Base-by-base conservation (phyloP, 2,113 vertebrate genomes). In the Castor canadensis region DNA sequence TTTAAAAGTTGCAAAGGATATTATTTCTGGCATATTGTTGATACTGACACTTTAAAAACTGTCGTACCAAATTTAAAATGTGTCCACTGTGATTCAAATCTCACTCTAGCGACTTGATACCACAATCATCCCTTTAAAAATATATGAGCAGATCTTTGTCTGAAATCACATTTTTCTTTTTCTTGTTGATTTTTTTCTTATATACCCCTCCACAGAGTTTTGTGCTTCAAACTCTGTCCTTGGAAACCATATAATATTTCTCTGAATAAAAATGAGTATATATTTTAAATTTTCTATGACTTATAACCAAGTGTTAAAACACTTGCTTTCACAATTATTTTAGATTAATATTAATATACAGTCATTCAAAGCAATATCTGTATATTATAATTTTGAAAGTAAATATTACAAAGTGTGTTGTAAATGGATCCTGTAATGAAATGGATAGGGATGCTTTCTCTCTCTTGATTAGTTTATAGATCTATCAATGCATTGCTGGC, bases 241-340 rank as follows among this genome's bases (percentile, higher is more conserved):
- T 96, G 58, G 87, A 95, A 89, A 84, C 40, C 32, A 77, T 35
- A n/a, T 90, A 64, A 40, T 88, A 86, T 91, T 80, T 90, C 15
- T 94, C 49, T 92, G 64, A 79, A 62, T 73, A 87, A 92, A 94
- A 94, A 40, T 79, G 9, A 94, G 11, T 64, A 80, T 90, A 87
- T n/a, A 66, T 32, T 22, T 77, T n/a, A 85, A 97, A 72, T 35
- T 95, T 93, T 91, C 49, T 26, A 11, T 90, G 47, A 28, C 49
- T 40, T 69, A 38, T 92, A 38, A 90, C 38, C 71, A 87, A 79
- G 26, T 83, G 28, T 80, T 91, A 47, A 88, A 77, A 72, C 16
- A 35, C 54, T 87, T 94, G 84, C 35, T 72, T 88, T 49, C 11
- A 64, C 85, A 95, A 92, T 91, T 79, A 95, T 93, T 69, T 93